Conservation (phyloP, 2,888 invertebrate species). For the Megamerina dolium region DNA sequence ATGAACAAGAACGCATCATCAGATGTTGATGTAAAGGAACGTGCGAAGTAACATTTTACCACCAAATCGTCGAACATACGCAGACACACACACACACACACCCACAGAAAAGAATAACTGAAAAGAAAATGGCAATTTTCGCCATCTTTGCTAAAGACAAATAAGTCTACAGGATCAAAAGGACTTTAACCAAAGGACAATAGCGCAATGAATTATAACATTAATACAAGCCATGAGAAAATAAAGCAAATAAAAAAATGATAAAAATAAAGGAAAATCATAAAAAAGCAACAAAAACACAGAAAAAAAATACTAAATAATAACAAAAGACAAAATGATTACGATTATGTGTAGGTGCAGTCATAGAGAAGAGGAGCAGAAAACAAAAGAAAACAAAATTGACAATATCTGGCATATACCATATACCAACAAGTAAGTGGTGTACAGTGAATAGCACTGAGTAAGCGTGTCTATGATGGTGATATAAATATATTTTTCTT, state of each 20-base stretch:
- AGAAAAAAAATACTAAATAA: not conserved
- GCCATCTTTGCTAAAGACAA: constrained; percentile 43
- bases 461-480: not conserved
- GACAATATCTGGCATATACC: not conserved
- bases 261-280: not conserved
- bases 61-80: not conserved
- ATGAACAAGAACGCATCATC: not conserved
- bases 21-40: not conserved
- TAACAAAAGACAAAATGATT: not conserved
- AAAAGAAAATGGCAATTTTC: constrained; percentile 44
- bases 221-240: not conserved
- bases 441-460: not conserved
- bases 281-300: not conserved
- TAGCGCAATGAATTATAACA: constrained; percentile 3
- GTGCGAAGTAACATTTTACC: constrained; percentile 1
- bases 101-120: too few species aligned
- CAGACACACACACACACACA: too few species aligned
- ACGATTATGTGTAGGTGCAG: not conserved
- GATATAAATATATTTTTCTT: too few species aligned
- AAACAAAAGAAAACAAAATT: not conserved
- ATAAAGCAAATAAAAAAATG: not conserved
- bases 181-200: constrained; percentile 23
- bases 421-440: not conserved
- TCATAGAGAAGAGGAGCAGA: not conserved
- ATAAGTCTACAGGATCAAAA: constrained; percentile 44